Base-by-base conservation (phyloP, 2,113 vertebrate genomes). In the Oreotrochilus melanogaster region DNA sequence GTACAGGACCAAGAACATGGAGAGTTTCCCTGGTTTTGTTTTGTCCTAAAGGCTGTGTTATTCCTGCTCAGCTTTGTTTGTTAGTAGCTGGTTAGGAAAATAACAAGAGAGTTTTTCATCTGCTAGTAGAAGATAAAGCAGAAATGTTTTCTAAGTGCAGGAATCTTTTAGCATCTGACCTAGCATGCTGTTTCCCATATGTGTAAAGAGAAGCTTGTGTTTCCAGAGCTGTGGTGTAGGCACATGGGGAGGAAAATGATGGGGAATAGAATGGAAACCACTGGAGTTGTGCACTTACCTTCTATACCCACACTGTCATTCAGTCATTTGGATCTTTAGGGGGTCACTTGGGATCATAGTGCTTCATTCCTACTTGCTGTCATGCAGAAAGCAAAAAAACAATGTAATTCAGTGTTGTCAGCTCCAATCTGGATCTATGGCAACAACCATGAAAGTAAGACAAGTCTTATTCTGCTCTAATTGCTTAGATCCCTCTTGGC, bases 371-470 rank as follows among this genome's bases (percentile, higher is more conserved):
- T 65, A n/a, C 56, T 74, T 88, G 71, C 47, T 60, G 71, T 71
- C 79, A 54, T 22, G 43, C 62, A 73, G 79, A 94, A 82, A 86
- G 75, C 51, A 90, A 89, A 93, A 93, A 78, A 43, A 69, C 62
- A 51, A 14, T 71, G 47, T 86, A 88, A 88, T 82, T 94, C 72
- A 90, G 27, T 87, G 60, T 88, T 88, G 79, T 80, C 82, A 94
- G 79, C 75, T 93, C 43, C 39, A 71, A 8, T 88, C 75, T 64
- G 88, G 57, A 92, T 88, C 92, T 94, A 78, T 96, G 92, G 93
- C 78, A 93, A 95, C 94, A 94, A 58, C 67, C 60, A 37, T 30
- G 48, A 56, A 93, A 89, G 73, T 2, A 13, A 90, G 90, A 48
- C n/a, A 85, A 92, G 14, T 83, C 88, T 85, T 81, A 65, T 15